Percentiles rank a stretch among this genome's conserved stretches.
Conservation (phyloP, 2,888 invertebrate genomes). For the Hypomecis atomaria region DNA sequence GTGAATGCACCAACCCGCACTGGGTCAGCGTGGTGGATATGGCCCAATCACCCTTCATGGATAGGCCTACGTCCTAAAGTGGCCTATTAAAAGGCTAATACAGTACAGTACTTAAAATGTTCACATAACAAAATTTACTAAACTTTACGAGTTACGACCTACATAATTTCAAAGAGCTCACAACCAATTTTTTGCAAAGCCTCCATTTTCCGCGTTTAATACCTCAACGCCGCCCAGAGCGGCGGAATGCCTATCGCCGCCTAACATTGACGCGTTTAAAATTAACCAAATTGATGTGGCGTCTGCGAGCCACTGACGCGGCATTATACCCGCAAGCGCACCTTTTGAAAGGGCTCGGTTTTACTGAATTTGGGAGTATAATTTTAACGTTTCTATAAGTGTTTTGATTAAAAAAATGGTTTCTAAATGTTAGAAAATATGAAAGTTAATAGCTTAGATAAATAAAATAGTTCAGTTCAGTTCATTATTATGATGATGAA, state of each 20-base stretch:
- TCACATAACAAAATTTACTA: too few relatives aligned
- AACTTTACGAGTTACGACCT: neutral
- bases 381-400: neutral
- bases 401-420: too few relatives aligned
- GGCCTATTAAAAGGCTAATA: too few relatives aligned
- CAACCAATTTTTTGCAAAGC: constrained; percentile 1
- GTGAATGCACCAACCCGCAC: too few relatives aligned
- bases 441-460: too few relatives aligned
- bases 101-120: too few relatives aligned
- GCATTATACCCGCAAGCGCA: constrained; percentile 20
- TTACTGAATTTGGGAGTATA: neutral
- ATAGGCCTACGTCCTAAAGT: too few relatives aligned
- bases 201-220: constrained; percentile 16
- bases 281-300: constrained; percentile 41
- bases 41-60: too few relatives aligned
- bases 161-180: constrained; percentile 9
- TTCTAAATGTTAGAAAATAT: too few relatives aligned
- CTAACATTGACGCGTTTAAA: constrained; percentile 36
- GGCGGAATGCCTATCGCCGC: constrained; percentile 9
- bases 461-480: too few relatives aligned
- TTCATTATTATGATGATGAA: too few relatives aligned
- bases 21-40: too few relatives aligned
- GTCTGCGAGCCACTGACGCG: constrained; percentile 34
- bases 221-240: neutral
- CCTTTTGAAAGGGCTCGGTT: constrained; percentile 14